Evolutionary conservation across 92 coral and sea anemone genomes (phyloP).

Genomic region (Parazoanthus atlanticus): DNA sequence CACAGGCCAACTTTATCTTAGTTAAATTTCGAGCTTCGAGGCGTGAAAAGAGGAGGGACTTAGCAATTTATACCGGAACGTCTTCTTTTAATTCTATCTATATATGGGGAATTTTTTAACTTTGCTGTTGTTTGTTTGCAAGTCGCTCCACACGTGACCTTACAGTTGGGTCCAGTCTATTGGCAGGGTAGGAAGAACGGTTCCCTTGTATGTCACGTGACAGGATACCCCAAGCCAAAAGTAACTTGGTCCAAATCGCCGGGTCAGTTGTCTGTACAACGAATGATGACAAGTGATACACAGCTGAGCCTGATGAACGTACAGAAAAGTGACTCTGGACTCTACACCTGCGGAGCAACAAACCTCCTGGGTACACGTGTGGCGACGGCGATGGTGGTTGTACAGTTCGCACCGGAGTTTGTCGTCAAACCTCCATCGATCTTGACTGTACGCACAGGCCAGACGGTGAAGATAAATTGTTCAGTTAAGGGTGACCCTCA

Average conservation of each 20-base stretch:
- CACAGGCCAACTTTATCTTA: no score
- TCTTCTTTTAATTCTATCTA: no score
- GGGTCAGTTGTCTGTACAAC: no score
- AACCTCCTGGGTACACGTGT: constrained; percentile 25
- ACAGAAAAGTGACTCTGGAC: constrained; percentile 23
- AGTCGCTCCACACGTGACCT: constrained; percentile 23
- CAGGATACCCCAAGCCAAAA: constrained; percentile 49
- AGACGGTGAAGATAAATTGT: background rate
- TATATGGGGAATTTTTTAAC: no score
- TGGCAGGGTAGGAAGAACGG: constrained; percentile 32
- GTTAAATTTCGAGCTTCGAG: no score
- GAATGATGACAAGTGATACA: background rate
- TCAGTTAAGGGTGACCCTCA: constrained; percentile 7
- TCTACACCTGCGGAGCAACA: constrained; percentile 29
- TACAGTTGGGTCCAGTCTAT: constrained; percentile 39
- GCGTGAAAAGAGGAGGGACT: no score
- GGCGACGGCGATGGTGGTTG: constrained; percentile 2
- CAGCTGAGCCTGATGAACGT: constrained; percentile 8
- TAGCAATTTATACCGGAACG: no score
- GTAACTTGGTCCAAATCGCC: constrained; percentile 45
- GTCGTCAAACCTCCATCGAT: background rate
- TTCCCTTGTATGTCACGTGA: constrained; percentile 44
- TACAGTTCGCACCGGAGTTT: background rate
- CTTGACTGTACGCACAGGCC: background rate
- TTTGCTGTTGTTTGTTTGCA: background rate